Evolutionary conservation across 2,797 vertebrate genomes (phyloP).

Genomic region (Coendou prehensilis): DNA sequence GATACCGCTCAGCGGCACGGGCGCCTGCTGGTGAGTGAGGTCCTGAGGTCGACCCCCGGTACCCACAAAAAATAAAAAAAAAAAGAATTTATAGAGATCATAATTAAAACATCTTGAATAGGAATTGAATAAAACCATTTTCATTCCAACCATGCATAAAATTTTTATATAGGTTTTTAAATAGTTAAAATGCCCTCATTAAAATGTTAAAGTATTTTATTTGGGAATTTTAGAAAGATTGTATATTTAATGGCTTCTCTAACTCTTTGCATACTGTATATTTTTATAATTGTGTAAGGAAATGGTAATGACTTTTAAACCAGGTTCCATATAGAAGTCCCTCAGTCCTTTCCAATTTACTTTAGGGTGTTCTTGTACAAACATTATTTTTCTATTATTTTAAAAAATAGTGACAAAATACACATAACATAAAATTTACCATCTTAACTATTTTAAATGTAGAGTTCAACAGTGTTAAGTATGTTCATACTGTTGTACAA

Average conservation of each 20-base stretch:
- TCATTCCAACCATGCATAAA: background rate
- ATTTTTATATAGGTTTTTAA: background rate
- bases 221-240: slow-evolving; percentile 33
- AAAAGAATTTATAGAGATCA: slow-evolving; percentile 30
- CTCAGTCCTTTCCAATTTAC: background rate
- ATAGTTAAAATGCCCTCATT: slow-evolving; percentile 38
- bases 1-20: too few relatives aligned
- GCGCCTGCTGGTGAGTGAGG: too few relatives aligned
- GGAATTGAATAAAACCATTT: slow-evolving; percentile 57
- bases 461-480: background rate
- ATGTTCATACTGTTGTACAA: background rate
- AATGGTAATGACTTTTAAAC: background rate
- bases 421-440: background rate
- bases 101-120: slow-evolving; percentile 58
- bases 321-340: background rate
- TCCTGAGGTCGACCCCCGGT: too few relatives aligned
- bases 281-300: background rate
- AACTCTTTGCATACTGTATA: slow-evolving; percentile 28
- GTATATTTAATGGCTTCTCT: background rate
- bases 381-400: slow-evolving; percentile 3
- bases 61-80: too few relatives aligned
- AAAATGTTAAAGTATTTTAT: slow-evolving; percentile 58
- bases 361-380: background rate
- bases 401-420: background rate
- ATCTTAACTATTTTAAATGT: background rate